A percentile compares a stretch with the other conserved stretches of the same genome.
These are phyloP conservation scores for Idaea biselata DNA, from an alignment of 2,888 invertebrate genomes.

Conservation along the genomic window DNA sequence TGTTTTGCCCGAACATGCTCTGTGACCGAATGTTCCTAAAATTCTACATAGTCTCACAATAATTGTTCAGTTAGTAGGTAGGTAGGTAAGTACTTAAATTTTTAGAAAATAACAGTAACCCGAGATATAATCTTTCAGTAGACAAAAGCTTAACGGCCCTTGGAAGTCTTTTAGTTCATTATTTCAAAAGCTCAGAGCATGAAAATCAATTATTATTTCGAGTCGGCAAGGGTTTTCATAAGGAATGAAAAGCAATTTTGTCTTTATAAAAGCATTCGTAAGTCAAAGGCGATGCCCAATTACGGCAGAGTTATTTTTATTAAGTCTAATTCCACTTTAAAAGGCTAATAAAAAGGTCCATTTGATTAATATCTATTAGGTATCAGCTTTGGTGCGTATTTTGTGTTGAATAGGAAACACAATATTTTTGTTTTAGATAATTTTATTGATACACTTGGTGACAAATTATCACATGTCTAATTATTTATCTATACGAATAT, in stretches of 20 bases:
- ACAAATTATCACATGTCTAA: too few relatives aligned
- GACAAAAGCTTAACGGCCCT: background rate
- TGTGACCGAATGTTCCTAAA: too few relatives aligned
- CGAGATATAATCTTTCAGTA: background rate
- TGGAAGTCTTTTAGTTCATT: background rate
- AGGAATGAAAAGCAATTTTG: conserved; percentile 3
- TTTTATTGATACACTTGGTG: too few relatives aligned
- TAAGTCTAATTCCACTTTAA: conserved; percentile 11
- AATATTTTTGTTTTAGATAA: too few relatives aligned
- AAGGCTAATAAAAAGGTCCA: conserved; percentile 2
- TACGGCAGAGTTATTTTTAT: conserved; percentile 15
- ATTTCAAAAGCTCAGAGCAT: background rate
- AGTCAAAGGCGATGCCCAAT: conserved; percentile 11
- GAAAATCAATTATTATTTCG: background rate
- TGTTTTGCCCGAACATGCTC: too few relatives aligned
- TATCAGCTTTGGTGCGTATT: background rate
- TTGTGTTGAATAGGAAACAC: background rate
- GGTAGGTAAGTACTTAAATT: too few relatives aligned
- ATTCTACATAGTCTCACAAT: too few relatives aligned
- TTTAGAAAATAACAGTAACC: too few relatives aligned
- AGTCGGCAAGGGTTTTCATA: background rate
- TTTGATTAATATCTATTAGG: background rate
- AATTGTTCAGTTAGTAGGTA: too few relatives aligned
- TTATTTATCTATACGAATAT: too few relatives aligned
- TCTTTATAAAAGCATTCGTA: conserved; percentile 2